Evolutionary conservation across 2,113 vertebrate genomes (phyloP), one percentile per base, ranked within the genome.

Genomic region (Bubalus kerabau): DNA sequence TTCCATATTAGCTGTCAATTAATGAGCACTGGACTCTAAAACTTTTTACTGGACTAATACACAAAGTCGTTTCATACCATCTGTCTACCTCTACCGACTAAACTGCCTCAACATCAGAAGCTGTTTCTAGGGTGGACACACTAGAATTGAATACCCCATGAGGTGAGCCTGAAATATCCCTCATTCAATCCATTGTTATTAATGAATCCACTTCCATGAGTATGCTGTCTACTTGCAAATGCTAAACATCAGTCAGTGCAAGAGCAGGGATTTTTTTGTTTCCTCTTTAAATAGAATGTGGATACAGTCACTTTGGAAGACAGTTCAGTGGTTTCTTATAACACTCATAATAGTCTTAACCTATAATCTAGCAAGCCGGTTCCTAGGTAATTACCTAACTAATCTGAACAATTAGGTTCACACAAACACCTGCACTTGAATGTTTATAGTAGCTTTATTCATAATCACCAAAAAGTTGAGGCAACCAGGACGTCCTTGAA

Each of bases 141-240:
- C 81, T 96, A 95, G 48, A 24, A 93, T 57, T 76, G 67, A 91
- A 92, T 94, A 26, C 48, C 28, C 4, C 87, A 80, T 43, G 26
- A 80, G 52, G 15, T 60, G 88, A 82, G 67, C n/a, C 60, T 95
- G 40, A 94, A 94, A 67, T 83, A 50, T 67, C 13, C 60, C 57
- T 96, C 93, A 78, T 86, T 97, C 54, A 93, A 86, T 60, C 71
- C 10, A 78, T 64, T 93, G 48, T 96, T 97, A 97, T 90, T 97
- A 98, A 95, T 92, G 67, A 90, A 76, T 87, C 59, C 52, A 90
- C 86, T 96, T 95, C 56, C 52, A 90, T 78, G 87, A 96, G 92
- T 95, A 60, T 87, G 78, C 40, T 78, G 96, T 95, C 28, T 32
- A 95, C 81, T 26, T 95, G 76, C 30, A 80, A 94, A 92, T 90